Evolutionary conservation across 2,797 vertebrate species (phyloP).

Genomic region (Zalophus californianus): DNA sequence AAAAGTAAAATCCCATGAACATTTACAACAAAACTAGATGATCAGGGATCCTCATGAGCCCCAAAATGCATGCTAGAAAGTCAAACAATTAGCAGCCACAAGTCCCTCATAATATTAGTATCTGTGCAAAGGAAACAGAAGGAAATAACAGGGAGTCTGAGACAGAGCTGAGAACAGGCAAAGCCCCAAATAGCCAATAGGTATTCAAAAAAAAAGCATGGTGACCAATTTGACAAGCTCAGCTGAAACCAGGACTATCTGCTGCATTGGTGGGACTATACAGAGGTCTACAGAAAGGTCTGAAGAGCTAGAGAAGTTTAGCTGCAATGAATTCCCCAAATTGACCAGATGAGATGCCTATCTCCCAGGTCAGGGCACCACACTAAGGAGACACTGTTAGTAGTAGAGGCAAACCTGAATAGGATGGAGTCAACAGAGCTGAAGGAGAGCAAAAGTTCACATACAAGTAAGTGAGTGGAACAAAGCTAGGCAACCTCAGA

Average conservation of each 20-base stretch:
- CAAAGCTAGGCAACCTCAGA: not conserved
- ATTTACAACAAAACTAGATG: not conserved
- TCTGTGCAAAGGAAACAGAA: not conserved
- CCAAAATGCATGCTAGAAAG: not conserved
- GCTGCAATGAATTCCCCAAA: not conserved
- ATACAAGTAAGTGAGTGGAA: not conserved
- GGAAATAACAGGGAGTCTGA: not conserved
- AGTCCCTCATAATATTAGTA: not conserved
- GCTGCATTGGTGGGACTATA: not conserved
- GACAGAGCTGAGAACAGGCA: not conserved
- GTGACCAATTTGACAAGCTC: not conserved
- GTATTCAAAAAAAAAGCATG: not conserved
- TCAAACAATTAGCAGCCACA: not conserved
- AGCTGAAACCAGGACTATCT: not conserved
- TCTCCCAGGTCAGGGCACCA: not conserved
- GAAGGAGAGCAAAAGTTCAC: not conserved
- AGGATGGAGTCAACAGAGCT: not conserved
- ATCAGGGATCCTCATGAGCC: not conserved
- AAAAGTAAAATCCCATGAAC: conserved; percentile 26
- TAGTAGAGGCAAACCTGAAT: not conserved
- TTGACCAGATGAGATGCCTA: not conserved
- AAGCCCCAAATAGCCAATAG: not conserved
- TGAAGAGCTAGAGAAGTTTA: not conserved
- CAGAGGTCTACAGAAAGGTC: not conserved
- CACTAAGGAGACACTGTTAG: not conserved